Conservation (phyloP, 2,888 invertebrate genomes). For the Pandemis heparana region DNA sequence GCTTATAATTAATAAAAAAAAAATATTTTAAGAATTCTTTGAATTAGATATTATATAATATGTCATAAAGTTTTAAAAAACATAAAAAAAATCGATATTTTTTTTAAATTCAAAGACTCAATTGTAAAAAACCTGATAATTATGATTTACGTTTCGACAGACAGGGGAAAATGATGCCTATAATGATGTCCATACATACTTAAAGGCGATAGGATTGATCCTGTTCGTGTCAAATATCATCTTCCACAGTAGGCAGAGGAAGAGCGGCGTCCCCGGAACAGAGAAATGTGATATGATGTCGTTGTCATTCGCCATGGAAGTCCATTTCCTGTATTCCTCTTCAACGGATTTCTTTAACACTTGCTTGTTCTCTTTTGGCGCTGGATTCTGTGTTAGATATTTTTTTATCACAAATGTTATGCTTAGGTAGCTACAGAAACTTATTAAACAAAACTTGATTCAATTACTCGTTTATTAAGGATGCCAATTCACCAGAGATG, state of each 20-base stretch:
- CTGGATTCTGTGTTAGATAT: constrained; percentile 86
- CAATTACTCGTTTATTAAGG: too few species aligned
- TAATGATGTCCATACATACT: constrained; percentile 82
- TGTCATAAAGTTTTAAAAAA: too few species aligned
- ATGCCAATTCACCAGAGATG: too few species aligned
- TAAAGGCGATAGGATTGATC: constrained; percentile 97
- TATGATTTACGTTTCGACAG: too few species aligned
- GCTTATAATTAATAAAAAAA: too few species aligned
- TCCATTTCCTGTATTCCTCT: constrained; percentile 98
- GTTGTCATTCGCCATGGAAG: constrained; percentile 98
- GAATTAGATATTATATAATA: too few species aligned
- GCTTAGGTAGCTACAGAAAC: neutral
- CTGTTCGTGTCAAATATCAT: constrained; percentile 97
- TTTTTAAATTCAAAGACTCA: too few species aligned
- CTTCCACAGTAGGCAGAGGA: constrained; percentile 97
- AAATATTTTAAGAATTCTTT: too few species aligned
- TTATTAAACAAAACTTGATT: too few species aligned
- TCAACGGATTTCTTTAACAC: constrained; percentile 96
- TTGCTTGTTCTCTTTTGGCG: constrained; percentile 95
- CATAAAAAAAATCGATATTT: too few species aligned
- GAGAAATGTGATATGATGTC: constrained; percentile 98
- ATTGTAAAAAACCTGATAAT: too few species aligned
- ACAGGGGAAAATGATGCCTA: neutral
- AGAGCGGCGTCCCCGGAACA: constrained; percentile 96
- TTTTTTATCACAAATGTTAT: neutral